Conservation (phyloP, 2,113 vertebrate genomes). For the Bothrops jararaca region DNA sequence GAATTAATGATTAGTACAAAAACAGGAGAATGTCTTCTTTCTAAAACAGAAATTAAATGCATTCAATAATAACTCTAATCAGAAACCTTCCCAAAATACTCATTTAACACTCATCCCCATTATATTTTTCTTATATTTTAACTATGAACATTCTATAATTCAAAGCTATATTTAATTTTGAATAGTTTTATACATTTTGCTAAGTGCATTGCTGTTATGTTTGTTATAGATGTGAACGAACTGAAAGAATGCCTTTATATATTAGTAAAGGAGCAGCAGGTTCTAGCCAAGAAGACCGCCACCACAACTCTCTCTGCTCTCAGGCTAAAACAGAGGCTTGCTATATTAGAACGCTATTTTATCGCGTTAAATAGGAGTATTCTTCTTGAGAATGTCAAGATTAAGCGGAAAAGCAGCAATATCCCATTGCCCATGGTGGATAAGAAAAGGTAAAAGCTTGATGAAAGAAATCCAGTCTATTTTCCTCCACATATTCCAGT, state of each 20-base stretch:
- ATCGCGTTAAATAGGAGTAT: conserved; percentile 93
- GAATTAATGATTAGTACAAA: neutral
- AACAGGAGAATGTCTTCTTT: neutral
- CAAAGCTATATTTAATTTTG: neutral
- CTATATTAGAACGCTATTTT: conserved; percentile 94
- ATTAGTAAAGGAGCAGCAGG: conserved; percentile 91
- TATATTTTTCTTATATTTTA: no score
- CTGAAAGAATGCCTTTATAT: conserved; percentile 91
- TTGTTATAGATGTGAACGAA: conserved; percentile 80
- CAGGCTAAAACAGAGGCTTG: conserved; percentile 89
- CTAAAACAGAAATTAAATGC: neutral
- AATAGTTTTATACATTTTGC: neutral
- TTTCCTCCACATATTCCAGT: neutral
- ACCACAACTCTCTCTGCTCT: conserved; percentile 89
- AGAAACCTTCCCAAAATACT: neutral
- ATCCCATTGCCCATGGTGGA: conserved; percentile 81
- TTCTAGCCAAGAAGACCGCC: conserved; percentile 83
- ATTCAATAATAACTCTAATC: neutral
- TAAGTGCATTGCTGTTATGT: neutral
- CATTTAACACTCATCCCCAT: neutral
- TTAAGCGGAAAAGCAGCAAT: conserved; percentile 85
- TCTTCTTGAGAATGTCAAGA: conserved; percentile 88
- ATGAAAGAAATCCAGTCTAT: neutral
- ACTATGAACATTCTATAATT: neutral
- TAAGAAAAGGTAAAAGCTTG: conserved; percentile 84